Conservation (phyloP, 2,888 invertebrate species). For the Stegophylla sp. region DNA sequence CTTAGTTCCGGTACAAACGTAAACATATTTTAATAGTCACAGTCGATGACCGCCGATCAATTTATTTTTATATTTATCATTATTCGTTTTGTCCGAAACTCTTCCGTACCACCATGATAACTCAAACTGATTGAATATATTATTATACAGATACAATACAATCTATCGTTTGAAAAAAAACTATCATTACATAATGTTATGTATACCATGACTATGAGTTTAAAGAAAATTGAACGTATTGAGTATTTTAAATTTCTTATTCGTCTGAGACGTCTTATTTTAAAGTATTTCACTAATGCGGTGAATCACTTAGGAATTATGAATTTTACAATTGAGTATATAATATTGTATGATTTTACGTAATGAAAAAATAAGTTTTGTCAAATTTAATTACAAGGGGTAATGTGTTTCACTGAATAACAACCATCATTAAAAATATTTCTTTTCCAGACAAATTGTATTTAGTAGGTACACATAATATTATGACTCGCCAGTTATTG, state of each 20-base stretch:
- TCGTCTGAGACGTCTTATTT: slow-evolving; percentile 15
- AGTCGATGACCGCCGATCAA: slow-evolving; percentile 11
- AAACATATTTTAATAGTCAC: background rate
- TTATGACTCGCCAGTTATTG: too few species aligned
- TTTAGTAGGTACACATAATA: too few species aligned
- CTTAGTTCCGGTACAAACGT: slow-evolving; percentile 4
- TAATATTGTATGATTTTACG: background rate
- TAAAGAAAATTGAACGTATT: background rate
- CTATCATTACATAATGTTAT: slow-evolving; percentile 25
- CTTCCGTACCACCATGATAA: slow-evolving; percentile 32
- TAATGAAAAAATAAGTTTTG: background rate
- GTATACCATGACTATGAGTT: slow-evolving; percentile 11
- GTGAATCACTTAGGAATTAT: slow-evolving; percentile 37
- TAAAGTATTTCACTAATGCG: background rate
- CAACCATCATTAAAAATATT: too few species aligned
- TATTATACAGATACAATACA: background rate
- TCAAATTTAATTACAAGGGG: background rate
- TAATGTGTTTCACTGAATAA: background rate
- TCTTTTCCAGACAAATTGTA: too few species aligned
- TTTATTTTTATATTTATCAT: slow-evolving; percentile 15
- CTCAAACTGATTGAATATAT: slow-evolving; percentile 4
- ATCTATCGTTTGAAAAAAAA: background rate
- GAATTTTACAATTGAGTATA: too few species aligned
- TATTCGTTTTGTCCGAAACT: slow-evolving; percentile 23
- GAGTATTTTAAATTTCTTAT: slow-evolving; percentile 18